A percentile compares a stretch with the other conserved stretches of the same genome.
Evolutionary conservation across 2,888 invertebrate genomes (phyloP).

Genomic region (Caenorhabditis japonica): DNA sequence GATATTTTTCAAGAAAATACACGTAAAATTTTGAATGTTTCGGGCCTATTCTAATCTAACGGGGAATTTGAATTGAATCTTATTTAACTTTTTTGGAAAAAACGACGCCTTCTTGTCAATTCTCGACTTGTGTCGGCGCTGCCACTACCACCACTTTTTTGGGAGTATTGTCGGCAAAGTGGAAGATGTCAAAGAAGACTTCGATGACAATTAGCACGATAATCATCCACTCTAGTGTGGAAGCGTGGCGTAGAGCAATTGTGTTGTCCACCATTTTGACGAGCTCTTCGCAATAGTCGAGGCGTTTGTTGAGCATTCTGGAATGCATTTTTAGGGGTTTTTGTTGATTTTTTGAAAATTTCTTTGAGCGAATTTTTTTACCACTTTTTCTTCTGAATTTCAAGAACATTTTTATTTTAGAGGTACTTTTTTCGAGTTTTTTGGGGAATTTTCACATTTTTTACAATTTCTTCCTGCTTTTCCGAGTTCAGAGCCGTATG

Average conservation of each 20-base stretch:
- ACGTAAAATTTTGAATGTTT: too few species aligned
- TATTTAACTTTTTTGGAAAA: too few species aligned
- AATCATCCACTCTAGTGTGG: conserved; percentile 96
- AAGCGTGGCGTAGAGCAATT: conserved; percentile 90
- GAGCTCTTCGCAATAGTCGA: conserved; percentile 92
- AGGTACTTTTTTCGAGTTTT: too few species aligned
- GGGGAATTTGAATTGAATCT: too few species aligned
- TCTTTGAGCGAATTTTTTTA: not conserved
- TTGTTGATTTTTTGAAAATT: too few species aligned
- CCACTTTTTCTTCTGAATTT: too few species aligned
- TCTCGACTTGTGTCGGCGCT: not conserved
- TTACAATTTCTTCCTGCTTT: not conserved
- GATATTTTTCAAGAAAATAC: too few species aligned
- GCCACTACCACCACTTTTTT: conserved; percentile 34
- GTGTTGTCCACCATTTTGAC: conserved; percentile 90
- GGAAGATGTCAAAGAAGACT: conserved; percentile 80
- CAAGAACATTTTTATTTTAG: too few species aligned
- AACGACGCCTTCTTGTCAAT: not conserved
- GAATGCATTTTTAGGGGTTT: conserved; percentile 21
- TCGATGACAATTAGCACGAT: conserved; percentile 94
- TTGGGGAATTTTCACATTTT: not conserved
- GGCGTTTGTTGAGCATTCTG: conserved; percentile 93
- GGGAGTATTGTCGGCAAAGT: conserved; percentile 60
- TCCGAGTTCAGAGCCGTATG: too few species aligned
- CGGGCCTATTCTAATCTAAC: too few species aligned